Evolutionary conservation across 2,113 vertebrate species (phyloP), one percentile per base, ranked within the genome.

Genomic region (Brachyhypopomus occidentalis): DNA sequence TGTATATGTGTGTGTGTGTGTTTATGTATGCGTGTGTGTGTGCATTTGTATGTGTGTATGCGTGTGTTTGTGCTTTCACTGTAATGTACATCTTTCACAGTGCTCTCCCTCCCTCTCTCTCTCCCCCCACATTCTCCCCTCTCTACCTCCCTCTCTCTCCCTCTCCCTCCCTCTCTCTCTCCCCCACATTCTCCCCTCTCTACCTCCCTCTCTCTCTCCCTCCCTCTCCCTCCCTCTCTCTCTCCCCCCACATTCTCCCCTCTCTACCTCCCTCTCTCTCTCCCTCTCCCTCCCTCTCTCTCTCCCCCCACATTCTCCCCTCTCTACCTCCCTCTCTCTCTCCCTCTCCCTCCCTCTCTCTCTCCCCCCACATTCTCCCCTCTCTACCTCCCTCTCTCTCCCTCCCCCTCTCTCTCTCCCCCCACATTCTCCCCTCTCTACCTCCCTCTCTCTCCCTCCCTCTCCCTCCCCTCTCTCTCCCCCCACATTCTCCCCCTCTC

Each of bases 211-310:
- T 91, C 90, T 93, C 59, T 75, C 52, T 81, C 45, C 27, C 8
- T 7, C 58, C 56, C n/a, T 66, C 11, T 56, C 14, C 70, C 77
- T 75, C 63, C 20, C 63, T 41, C 22, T 48, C 36, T 34, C 16
- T 62, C 63, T 69, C 63, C 36, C 27, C 27, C 60, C 86, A 92
- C 91, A 27, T 20, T 34, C 58, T 38, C 6, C 36, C 6, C 36
- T 38, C 36, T 38, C 36, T 38, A 3, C 6, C 36, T 38, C 36
- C 6, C 36, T 4, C 36, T 38, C 36, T 38, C 3, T 38, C 3
- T 90, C 89, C 85, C 85, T 85, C 89, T 89, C 90, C 90, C 92
- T 90, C 84, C 71, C 88, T 89, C 88, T 89, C 90, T 91, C 90
- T 91, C 90, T 93, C 71, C 66, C 48, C 75, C 45, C 25, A 4